Evolutionary conservation across 2,113 vertebrate genomes (phyloP).

Genomic region (Ctenodactylus gundi): DNA sequence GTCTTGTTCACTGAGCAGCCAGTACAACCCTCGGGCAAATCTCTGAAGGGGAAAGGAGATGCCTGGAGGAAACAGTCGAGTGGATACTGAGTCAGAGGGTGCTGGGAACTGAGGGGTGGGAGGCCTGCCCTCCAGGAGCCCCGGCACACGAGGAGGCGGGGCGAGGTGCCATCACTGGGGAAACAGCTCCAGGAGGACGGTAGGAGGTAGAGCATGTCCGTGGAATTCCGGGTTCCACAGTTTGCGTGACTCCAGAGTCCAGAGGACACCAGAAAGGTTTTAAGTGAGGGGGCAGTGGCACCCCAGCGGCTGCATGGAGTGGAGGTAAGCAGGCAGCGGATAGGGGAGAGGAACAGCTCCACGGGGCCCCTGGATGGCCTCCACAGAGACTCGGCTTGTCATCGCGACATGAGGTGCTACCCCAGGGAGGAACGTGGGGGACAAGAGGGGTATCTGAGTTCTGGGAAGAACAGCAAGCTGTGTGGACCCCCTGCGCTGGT

Average conservation of each 20-base stretch:
- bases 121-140: not conserved
- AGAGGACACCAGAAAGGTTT: not conserved
- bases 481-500: not conserved
- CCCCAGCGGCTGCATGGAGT: not conserved
- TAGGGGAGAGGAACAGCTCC: not conserved
- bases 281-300: not conserved
- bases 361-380: not conserved
- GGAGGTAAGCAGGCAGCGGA: not conserved
- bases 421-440: not conserved
- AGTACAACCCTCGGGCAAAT: rapidly evolving
- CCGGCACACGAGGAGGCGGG: not conserved
- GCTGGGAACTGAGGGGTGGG: not conserved
- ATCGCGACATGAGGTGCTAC: not conserved
- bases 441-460: not conserved
- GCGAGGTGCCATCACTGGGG: not conserved
- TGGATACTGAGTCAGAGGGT: not conserved
- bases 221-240: not conserved
- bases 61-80: rapidly evolving
- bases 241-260: not conserved
- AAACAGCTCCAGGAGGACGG: not conserved
- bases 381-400: not conserved
- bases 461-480: not conserved
- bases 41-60: not conserved
- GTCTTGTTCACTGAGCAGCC: not conserved
- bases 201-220: not conserved